phyloP scores from a whole-genome alignment of 2,113 vertebrate species.

The Corythornis madagascariensis region DNA sequence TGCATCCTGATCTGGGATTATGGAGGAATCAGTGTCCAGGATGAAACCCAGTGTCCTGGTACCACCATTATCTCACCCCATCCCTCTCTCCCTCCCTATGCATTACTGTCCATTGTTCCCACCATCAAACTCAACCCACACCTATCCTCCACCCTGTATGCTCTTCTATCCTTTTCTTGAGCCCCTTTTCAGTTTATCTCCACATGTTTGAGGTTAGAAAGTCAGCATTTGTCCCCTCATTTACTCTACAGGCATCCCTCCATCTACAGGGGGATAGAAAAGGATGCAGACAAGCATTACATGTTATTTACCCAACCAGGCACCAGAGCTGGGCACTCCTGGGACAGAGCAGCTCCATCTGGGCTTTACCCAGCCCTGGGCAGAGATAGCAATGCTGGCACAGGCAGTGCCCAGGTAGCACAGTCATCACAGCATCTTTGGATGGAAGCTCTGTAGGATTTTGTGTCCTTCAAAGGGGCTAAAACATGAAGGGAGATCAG shows the following conservation, averaged over 20 bases:
- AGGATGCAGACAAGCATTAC: background rate
- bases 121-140: background rate
- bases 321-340: background rate
- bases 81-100: background rate
- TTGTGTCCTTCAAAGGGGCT: background rate
- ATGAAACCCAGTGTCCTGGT: background rate
- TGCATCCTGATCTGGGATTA: background rate
- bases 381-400: background rate
- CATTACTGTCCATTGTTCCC: background rate
- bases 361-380: background rate
- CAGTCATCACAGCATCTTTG: accelerated
- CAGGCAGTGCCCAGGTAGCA: background rate
- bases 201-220: background rate
- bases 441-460: background rate
- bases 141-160: background rate
- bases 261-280: background rate
- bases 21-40: background rate
- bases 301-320: background rate
- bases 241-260: background rate
- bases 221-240: background rate
- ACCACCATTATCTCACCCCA: background rate
- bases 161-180: background rate
- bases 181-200: background rate
- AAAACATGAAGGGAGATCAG: background rate
- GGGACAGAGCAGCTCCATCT: background rate